phyloP scores from a whole-genome alignment of 2,888 invertebrate species.

The Anagyrus pseudococci region DNA sequence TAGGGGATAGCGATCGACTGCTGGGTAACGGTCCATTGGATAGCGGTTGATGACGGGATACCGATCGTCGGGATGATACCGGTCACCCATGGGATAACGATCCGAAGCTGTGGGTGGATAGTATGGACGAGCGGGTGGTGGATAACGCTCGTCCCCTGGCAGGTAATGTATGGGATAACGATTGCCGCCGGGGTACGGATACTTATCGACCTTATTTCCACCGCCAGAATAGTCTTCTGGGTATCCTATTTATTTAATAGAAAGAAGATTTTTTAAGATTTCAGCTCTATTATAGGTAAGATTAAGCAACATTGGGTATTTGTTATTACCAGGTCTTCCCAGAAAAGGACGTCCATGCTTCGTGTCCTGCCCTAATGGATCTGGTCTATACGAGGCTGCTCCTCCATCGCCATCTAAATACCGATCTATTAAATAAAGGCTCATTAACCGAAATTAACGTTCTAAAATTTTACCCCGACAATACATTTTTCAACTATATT shows the following conservation, averaged over 20 bases:
- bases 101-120: constrained; percentile 39
- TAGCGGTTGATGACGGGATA: constrained; percentile 57
- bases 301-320: neutral
- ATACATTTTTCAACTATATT: too few species aligned
- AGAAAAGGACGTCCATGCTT: constrained; percentile 62
- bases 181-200: constrained; percentile 44
- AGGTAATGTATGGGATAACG: constrained; percentile 46
- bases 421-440: too few species aligned
- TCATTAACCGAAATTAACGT: neutral
- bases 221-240: constrained; percentile 52
- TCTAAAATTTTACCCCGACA: too few species aligned
- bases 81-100: constrained; percentile 46
- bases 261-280: neutral
- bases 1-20: constrained; percentile 50
- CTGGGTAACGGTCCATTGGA: constrained; percentile 56
- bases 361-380: constrained; percentile 63
- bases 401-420: constrained; percentile 58
- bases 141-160: constrained; percentile 44
- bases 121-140: constrained; percentile 33
- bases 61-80: constrained; percentile 54
- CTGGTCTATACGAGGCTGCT: constrained; percentile 58
- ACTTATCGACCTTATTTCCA: constrained; percentile 43
- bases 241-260: constrained; percentile 43
- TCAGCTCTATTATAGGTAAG: neutral
- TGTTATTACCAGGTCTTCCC: constrained; percentile 54